Percentiles rank a stretch among this genome's conserved stretches.
These are phyloP conservation scores for Pseudomugil tenellus DNA, from an alignment of 2,797 vertebrate genomes.

Conservation along the genomic window DNA sequence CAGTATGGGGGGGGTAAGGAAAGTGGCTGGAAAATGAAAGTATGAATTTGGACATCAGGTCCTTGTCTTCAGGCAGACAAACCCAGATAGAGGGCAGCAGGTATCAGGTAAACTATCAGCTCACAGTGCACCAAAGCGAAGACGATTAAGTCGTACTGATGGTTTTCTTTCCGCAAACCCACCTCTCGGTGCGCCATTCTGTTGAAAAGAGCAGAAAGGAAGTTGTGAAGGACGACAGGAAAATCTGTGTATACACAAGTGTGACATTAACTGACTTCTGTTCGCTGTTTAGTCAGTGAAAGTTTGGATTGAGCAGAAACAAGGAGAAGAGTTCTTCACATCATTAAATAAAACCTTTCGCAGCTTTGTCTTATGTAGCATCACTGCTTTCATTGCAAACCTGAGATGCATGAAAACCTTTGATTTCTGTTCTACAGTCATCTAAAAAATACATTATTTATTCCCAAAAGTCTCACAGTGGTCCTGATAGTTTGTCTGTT, in stretches of 20 bases:
- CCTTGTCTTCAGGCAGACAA: background rate
- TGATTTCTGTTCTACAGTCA: background rate
- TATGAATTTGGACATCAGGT: conserved; percentile 1
- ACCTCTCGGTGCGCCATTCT: conserved; percentile 29
- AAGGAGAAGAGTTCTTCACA: background rate
- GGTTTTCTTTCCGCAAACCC: conserved; percentile 49
- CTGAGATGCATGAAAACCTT: too few species aligned
- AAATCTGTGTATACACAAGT: conserved; percentile 19
- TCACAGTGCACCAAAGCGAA: conserved; percentile 20
- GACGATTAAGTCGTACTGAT: conserved; percentile 43
- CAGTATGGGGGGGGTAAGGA: background rate
- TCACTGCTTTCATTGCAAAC: too few species aligned
- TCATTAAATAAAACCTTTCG: too few species aligned
- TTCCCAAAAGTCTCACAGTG: background rate
- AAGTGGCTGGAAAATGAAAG: background rate
- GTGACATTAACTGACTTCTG: conserved; percentile 1
- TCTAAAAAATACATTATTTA: background rate
- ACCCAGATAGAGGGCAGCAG: conserved; percentile 5
- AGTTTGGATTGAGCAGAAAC: background rate
- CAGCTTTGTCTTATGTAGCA: too few species aligned
- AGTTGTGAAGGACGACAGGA: conserved; percentile 34
- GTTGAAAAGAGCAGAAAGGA: conserved; percentile 33
- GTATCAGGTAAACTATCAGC: conserved; percentile 26
- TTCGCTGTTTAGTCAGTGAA: background rate
- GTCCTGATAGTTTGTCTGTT: background rate